Percentiles rank a stretch among this genome's conserved stretches.
These are phyloP conservation scores for Drosophila histrio DNA, from an alignment of 2,888 invertebrate genomes.

Conservation along the genomic window DNA sequence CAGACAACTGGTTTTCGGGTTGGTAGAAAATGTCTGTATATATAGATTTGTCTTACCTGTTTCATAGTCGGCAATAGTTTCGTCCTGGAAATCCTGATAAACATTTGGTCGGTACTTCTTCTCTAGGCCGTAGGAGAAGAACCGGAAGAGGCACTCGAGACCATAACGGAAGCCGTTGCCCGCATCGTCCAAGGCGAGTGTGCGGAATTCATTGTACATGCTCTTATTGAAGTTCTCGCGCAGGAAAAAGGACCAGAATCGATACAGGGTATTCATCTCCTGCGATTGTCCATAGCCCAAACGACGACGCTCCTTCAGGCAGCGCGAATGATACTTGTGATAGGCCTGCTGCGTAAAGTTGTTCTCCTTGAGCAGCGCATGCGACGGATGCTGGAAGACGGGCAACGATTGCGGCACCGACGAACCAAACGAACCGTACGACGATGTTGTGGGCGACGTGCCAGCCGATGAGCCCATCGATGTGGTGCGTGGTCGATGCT, in stretches of 20 bases:
- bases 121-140: conserved; percentile 98
- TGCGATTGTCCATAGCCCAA: conserved; percentile 97
- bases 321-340: conserved; percentile 97
- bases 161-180: conserved; percentile 94
- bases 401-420: conserved; percentile 93
- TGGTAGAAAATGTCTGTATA: not conserved
- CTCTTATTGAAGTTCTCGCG: conserved; percentile 98
- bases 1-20: too few species aligned
- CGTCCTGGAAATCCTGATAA: conserved; percentile 97
- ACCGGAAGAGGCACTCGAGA: conserved; percentile 95
- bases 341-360: conserved; percentile 99
- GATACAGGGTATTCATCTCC: conserved; percentile 99
- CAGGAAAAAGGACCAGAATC: conserved; percentile 99
- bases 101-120: conserved; percentile 97
- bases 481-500: conserved; percentile 91
- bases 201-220: conserved; percentile 98
- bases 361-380: conserved; percentile 96
- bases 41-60: conserved; percentile 86
- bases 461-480: conserved; percentile 93
- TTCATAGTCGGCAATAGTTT: conserved; percentile 95
- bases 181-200: conserved; percentile 97
- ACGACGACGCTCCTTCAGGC: conserved; percentile 94
- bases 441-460: conserved; percentile 88
- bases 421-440: conserved; percentile 87
- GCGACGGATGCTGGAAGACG: conserved; percentile 97